These are phyloP conservation scores for Hyphantria cunea DNA, from an alignment of 1,140 invertebrate genomes.

Conservation along the genomic window DNA sequence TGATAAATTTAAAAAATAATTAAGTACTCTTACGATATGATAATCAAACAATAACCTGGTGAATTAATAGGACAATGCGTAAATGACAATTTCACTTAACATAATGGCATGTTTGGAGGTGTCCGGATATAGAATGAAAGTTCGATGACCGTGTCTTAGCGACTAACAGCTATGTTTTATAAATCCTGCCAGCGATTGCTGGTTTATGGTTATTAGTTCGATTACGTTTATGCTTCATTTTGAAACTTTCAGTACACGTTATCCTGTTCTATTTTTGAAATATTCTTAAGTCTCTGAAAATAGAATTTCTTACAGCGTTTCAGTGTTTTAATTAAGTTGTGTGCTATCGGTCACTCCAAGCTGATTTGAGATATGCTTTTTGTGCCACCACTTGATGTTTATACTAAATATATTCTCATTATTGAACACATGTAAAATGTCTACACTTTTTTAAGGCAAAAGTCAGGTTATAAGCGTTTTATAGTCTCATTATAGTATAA, in stretches of 20 bases:
- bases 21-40: conserved; percentile 45
- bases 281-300: conserved; percentile 43
- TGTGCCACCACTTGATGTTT: too few relatives aligned
- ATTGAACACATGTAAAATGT: too few relatives aligned
- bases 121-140: conserved; percentile 38
- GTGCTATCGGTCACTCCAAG: conserved; percentile 14
- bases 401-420: too few relatives aligned
- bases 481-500: too few relatives aligned
- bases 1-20: conserved; percentile 62
- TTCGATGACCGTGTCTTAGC: conserved; percentile 44
- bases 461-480: too few relatives aligned
- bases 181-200: conserved; percentile 48
- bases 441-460: too few relatives aligned
- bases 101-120: background rate
- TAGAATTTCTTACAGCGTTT: conserved; percentile 33
- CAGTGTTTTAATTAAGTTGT: conserved; percentile 21
- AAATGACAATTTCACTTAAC: background rate
- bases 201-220: conserved; percentile 55
- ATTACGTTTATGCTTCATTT: conserved; percentile 55
- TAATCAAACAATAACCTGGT: conserved; percentile 21
- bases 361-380: conserved; percentile 5
- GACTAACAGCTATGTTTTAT: conserved; percentile 48
- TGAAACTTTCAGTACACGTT: conserved; percentile 45
- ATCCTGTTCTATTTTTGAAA: conserved; percentile 53
- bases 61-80: conserved; percentile 2